Conservation (phyloP, 2,113 vertebrate species). For the Cyanocitta stelleri region DNA sequence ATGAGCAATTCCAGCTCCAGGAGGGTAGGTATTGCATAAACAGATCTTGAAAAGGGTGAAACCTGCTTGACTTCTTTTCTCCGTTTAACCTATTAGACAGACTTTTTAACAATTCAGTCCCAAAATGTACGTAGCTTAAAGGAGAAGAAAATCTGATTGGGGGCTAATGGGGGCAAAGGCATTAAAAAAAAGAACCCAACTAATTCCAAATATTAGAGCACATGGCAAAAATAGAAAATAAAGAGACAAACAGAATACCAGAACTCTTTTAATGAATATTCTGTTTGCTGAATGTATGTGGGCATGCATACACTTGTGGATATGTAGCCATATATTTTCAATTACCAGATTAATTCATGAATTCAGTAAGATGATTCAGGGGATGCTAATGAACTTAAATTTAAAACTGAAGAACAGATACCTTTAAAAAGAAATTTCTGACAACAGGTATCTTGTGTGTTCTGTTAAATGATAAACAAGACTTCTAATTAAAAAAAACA, state of each 20-base stretch:
- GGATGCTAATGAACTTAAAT: background rate
- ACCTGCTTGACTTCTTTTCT: background rate
- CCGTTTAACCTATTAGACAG: background rate
- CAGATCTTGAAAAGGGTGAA: background rate
- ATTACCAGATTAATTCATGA: background rate
- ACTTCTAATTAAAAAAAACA: background rate
- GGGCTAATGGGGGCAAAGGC: accelerated
- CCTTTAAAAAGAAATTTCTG: background rate
- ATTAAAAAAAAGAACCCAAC: background rate
- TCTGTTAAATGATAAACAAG: background rate
- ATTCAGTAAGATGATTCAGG: background rate
- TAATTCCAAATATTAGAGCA: background rate
- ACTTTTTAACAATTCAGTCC: background rate
- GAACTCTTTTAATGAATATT: background rate
- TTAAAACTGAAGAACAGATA: background rate
- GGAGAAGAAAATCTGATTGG: background rate
- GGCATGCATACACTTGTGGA: background rate
- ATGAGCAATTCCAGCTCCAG: background rate
- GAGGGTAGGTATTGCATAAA: background rate
- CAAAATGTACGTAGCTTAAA: background rate
- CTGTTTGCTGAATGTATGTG: background rate
- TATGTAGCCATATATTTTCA: background rate
- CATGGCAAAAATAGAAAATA: background rate
- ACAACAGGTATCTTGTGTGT: background rate
- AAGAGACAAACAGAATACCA: background rate